These are phyloP conservation scores for Peromyscus leucopus DNA, from an alignment of 2,113 vertebrate species.

Conservation along the genomic window DNA sequence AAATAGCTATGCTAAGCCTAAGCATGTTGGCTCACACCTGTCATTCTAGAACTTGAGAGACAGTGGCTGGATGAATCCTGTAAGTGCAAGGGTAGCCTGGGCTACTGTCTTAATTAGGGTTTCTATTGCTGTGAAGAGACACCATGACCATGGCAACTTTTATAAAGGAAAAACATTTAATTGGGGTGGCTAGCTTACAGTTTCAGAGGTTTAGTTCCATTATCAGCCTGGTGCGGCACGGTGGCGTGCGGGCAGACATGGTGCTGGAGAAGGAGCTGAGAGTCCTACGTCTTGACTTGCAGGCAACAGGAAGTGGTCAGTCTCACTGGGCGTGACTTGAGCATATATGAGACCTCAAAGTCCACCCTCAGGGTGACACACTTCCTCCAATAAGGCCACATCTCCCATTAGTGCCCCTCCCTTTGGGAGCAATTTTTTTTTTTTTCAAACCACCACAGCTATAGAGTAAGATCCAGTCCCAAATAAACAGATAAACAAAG, in stretches of 20 bases:
- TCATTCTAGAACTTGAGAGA: neutral
- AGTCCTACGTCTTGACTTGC: neutral
- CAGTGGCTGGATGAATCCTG: neutral
- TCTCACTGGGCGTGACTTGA: neutral
- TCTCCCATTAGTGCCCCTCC: neutral
- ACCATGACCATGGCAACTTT: too few relatives aligned
- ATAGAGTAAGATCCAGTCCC: neutral
- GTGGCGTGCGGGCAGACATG: neutral
- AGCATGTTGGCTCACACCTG: neutral
- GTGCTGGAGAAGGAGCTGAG: neutral
- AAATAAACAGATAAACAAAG: neutral
- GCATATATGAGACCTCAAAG: neutral
- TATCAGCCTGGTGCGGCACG: neutral
- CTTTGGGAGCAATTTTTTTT: neutral
- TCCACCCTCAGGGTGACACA: neutral
- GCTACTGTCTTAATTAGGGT: neutral
- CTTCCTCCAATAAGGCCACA: neutral
- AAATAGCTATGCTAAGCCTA: neutral
- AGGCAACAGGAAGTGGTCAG: neutral
- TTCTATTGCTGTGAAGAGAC: too few relatives aligned
- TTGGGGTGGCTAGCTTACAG: too few relatives aligned
- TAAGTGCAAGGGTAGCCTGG: neutral
- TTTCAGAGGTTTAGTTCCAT: too few relatives aligned
- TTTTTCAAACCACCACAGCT: neutral
- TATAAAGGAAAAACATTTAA: too few relatives aligned